Evolutionary conservation across 2,888 invertebrate genomes (phyloP).

Genomic region (Sminthurides aquaticus): DNA sequence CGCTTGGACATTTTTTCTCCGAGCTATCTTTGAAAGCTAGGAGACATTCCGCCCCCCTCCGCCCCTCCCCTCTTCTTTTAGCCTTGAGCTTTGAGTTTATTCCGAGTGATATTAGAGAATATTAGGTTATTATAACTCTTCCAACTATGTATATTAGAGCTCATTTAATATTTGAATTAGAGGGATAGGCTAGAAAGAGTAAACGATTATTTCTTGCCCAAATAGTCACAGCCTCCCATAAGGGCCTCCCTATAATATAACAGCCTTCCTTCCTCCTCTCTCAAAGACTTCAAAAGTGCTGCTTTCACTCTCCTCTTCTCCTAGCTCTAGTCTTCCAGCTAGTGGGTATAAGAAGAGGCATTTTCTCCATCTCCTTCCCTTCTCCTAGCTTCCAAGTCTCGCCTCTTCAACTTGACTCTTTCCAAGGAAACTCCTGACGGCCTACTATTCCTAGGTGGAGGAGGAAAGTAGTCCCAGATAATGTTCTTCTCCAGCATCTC

Average conservation of each 20-base stretch:
- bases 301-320: neutral
- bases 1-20: too few relatives aligned
- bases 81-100: neutral
- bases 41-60: too few relatives aligned
- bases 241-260: neutral
- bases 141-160: neutral
- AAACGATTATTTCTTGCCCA: neutral
- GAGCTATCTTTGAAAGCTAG: too few relatives aligned
- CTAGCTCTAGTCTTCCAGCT: too few relatives aligned
- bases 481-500: conserved; percentile 13
- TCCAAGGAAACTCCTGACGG: neutral
- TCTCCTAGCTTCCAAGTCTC: too few relatives aligned
- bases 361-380: neutral
- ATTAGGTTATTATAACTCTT: neutral
- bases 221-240: neutral
- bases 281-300: conserved; percentile 5
- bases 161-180: neutral
- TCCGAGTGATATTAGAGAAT: neutral
- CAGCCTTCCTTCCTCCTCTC: neutral
- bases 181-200: neutral
- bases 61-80: too few relatives aligned
- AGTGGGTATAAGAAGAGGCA: too few relatives aligned
- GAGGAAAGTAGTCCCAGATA: conserved; percentile 10
- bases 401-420: neutral
- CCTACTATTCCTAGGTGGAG: conserved; percentile 6